A percentile compares a stretch with the other conserved stretches of the same genome.
These are phyloP conservation scores for Deilephila elpenor DNA, from an alignment of 2,888 invertebrate genomes.

Conservation along the genomic window DNA sequence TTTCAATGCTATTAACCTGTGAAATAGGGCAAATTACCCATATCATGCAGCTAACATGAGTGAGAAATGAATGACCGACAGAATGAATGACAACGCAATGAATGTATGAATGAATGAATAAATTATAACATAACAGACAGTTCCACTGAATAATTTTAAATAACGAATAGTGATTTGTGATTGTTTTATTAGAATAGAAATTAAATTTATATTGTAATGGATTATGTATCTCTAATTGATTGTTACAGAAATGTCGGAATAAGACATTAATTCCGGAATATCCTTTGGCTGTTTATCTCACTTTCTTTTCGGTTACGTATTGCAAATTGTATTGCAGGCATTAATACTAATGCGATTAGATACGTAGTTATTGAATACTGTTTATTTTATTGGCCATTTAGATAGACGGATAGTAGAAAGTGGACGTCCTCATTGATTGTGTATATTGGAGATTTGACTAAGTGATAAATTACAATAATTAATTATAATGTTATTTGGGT, in stretches of 20 bases:
- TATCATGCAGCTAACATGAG: background rate
- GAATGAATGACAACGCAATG: background rate
- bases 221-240: slow-evolving; percentile 3
- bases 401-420: slow-evolving; percentile 13
- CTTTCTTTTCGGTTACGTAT: slow-evolving; percentile 29
- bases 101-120: slow-evolving; percentile 13
- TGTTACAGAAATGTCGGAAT: slow-evolving; percentile 15
- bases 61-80: slow-evolving; percentile 10
- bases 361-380: slow-evolving; percentile 6
- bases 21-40: slow-evolving; percentile 9
- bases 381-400: background rate
- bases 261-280: slow-evolving; percentile 32
- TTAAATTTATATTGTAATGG: slow-evolving; percentile 1
- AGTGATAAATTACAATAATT: background rate
- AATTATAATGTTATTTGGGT: background rate
- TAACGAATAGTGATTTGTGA: background rate
- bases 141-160: background rate
- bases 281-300: background rate
- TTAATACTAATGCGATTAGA: slow-evolving; percentile 14
- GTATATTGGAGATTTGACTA: background rate
- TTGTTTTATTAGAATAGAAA: background rate
- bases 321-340: slow-evolving; percentile 1
- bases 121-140: background rate
- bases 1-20: background rate
- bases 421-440: background rate